Percentiles rank a stretch among this genome's conserved stretches.
Conservation (phyloP, 1,140 invertebrate species). For the Drosophila truncata region DNA sequence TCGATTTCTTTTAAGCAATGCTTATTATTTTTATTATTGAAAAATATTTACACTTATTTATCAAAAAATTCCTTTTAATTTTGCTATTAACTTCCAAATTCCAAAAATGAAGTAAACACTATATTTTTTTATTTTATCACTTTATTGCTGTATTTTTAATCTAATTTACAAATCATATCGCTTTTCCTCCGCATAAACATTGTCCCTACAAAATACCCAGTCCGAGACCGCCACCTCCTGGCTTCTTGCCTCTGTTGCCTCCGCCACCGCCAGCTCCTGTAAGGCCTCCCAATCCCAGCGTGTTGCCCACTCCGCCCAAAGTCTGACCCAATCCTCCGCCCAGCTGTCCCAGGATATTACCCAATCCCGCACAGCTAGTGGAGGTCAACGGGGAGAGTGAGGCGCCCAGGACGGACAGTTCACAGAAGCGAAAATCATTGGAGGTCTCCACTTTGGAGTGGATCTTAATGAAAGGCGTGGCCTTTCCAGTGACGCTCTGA, state of each 20-base stretch:
- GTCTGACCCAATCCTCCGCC: conserved; percentile 49
- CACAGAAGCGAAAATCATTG: conserved; percentile 88
- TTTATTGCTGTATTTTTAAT: background rate
- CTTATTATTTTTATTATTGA: background rate
- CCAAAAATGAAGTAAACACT: background rate
- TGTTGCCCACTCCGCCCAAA: conserved; percentile 48
- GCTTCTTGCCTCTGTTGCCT: conserved; percentile 8
- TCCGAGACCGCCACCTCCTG: conserved; percentile 44
- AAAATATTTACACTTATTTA: background rate
- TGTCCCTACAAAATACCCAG: conserved; percentile 51
- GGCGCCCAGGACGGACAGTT: conserved; percentile 88
- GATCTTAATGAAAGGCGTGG: conserved; percentile 87
- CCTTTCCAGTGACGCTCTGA: conserved; percentile 85
- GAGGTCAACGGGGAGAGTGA: conserved; percentile 86
- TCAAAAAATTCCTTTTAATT: background rate
- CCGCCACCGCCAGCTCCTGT: conserved; percentile 17
- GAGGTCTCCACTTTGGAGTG: conserved; percentile 84
- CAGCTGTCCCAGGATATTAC: conserved; percentile 56
- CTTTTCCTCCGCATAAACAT: background rate
- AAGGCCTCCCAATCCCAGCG: conserved; percentile 35
- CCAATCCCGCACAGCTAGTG: conserved; percentile 84
- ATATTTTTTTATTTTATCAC: background rate
- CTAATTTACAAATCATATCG: background rate
- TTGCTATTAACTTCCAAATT: background rate
- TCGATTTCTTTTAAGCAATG: background rate